phyloP scores from a whole-genome alignment of 2,888 invertebrate genomes.

The Eugnorisma glareosa region DNA sequence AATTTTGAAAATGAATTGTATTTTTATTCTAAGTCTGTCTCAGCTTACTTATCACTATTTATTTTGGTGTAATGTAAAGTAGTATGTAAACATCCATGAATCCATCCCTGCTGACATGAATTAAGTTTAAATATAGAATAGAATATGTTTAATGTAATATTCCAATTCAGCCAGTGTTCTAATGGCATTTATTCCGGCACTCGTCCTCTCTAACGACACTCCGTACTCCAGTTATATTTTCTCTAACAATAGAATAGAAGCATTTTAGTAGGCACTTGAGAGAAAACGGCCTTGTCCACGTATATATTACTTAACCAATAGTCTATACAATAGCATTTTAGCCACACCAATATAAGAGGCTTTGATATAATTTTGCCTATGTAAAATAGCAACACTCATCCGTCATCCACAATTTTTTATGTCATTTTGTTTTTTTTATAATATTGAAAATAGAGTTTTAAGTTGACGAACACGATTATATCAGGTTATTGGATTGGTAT shows the following conservation, averaged over 20 bases:
- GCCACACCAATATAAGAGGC: conserved; percentile 56
- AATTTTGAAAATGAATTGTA: conserved; percentile 36
- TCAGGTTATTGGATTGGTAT: conserved; percentile 34
- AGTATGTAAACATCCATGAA: conserved; percentile 54
- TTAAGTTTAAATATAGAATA: conserved; percentile 22
- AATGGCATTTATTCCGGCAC: conserved; percentile 59
- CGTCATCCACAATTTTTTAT: conserved; percentile 36
- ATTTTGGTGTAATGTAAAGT: conserved; percentile 60
- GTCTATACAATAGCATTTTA: conserved; percentile 50
- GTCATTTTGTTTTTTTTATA: conserved; percentile 43
- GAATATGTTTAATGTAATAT: conserved; percentile 21
- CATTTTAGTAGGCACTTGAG: conserved; percentile 77
- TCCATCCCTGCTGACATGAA: conserved; percentile 41
- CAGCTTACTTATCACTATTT: conserved; percentile 65
- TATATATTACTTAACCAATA: conserved; percentile 60
- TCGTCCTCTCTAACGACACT: conserved; percentile 60
- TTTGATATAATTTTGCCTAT: conserved; percentile 54
- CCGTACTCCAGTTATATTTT: conserved; percentile 67
- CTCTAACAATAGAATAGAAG: conserved; percentile 73
- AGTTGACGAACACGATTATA: conserved; percentile 50
- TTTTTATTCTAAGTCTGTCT: conserved; percentile 58
- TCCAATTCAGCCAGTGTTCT: too few relatives aligned
- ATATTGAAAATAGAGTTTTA: conserved; percentile 50
- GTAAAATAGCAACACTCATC: conserved; percentile 45
- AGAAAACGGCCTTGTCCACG: conserved; percentile 67